Conservation (phyloP, 1,140 invertebrate species). For the Magallana angulata region DNA sequence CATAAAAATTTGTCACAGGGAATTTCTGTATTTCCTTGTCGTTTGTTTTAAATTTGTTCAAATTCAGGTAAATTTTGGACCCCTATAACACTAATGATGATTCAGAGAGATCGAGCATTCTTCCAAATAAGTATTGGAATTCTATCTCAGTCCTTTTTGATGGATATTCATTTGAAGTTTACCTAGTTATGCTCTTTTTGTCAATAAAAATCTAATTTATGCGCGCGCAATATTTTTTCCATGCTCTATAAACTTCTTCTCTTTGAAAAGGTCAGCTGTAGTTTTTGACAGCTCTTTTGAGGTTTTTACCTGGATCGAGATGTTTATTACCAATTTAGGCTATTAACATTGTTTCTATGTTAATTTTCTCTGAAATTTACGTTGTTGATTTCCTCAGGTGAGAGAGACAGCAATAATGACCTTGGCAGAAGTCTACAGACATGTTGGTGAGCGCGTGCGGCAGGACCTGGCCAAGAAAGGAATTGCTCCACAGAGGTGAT, state of each 20-base stretch:
- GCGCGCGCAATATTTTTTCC: background rate
- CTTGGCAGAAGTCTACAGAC: slow-evolving; percentile 93
- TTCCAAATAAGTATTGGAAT: no score
- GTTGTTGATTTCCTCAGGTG: slow-evolving; percentile 71
- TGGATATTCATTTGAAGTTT: background rate
- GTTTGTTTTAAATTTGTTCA: no score
- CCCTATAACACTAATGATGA: no score
- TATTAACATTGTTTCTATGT: background rate
- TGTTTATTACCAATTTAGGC: background rate
- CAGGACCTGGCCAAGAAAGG: slow-evolving; percentile 89
- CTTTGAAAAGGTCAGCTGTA: slow-evolving; percentile 1
- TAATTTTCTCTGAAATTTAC: slow-evolving; percentile 4
- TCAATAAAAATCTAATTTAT: background rate
- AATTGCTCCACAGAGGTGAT: slow-evolving; percentile 88
- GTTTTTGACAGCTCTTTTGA: background rate
- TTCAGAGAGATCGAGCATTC: no score
- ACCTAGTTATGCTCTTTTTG: background rate
- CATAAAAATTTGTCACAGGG: no score
- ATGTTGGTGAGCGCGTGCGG: slow-evolving; percentile 93
- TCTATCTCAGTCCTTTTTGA: no score
- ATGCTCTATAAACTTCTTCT: slow-evolving; percentile 15
- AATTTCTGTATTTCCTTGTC: no score
- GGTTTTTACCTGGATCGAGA: background rate
- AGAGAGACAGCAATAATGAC: slow-evolving; percentile 92
- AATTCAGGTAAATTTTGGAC: no score